Percentiles rank a stretch among this genome's conserved stretches.
Conservation (phyloP, 2,888 invertebrate genomes). For the Chrysolina americana region DNA sequence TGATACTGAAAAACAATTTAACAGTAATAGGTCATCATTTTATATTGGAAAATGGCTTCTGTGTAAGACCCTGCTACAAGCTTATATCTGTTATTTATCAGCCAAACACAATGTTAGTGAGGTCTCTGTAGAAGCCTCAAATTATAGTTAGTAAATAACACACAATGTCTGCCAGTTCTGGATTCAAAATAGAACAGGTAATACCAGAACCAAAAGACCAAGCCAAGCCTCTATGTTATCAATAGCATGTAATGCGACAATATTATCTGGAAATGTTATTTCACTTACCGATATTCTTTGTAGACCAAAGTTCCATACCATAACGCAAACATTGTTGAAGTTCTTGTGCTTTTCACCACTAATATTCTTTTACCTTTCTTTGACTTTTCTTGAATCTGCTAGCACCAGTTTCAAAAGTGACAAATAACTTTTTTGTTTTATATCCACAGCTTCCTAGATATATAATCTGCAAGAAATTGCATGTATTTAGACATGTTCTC, state of each 20-base stretch:
- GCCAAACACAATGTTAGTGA: too few relatives aligned
- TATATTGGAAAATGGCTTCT: neutral
- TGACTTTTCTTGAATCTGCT: neutral
- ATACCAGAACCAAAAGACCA: constrained; percentile 33
- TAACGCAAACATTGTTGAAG: constrained; percentile 65
- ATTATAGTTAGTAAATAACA: neutral
- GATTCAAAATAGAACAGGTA: neutral
- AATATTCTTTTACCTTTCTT: neutral
- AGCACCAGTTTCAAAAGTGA: neutral
- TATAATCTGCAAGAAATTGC: neutral
- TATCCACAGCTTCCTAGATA: constrained; percentile 2
- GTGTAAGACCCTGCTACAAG: neutral
- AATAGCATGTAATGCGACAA: constrained; percentile 35
- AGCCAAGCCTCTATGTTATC: constrained; percentile 16
- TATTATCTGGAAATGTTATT: constrained; percentile 28
- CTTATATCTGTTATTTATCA: too few relatives aligned
- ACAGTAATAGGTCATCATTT: neutral
- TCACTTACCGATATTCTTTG: constrained; percentile 68
- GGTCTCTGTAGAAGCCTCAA: neutral
- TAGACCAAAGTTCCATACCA: constrained; percentile 68
- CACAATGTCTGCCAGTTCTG: neutral
- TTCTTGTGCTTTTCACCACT: constrained; percentile 5
- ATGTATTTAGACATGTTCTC: neutral
- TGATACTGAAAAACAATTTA: neutral
- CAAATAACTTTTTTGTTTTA: neutral